A percentile compares a stretch with the other conserved stretches of the same genome.
phyloP scores from a whole-genome alignment of 2,113 vertebrate species.

The Copsychus sechellarum region DNA sequence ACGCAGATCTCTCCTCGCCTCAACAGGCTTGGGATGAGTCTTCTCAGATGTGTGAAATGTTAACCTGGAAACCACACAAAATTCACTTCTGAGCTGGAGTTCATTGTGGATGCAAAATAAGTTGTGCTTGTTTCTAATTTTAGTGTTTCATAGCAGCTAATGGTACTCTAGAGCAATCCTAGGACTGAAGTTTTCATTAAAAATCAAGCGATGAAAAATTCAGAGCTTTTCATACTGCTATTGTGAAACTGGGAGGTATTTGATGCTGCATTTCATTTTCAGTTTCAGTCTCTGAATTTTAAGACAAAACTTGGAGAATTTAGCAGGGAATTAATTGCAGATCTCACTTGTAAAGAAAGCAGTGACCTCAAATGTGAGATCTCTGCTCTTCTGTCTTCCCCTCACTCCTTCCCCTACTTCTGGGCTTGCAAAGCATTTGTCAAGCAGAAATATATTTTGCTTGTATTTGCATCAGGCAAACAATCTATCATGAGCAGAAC shows the following conservation, averaged over 20 bases:
- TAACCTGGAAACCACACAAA: background rate
- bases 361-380: background rate
- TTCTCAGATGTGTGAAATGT: background rate
- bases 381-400: background rate
- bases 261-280: background rate
- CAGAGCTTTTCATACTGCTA: background rate
- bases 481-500: background rate
- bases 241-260: background rate
- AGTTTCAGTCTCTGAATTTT: constrained; percentile 1
- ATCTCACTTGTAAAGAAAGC: background rate
- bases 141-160: background rate
- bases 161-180: background rate
- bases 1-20: background rate
- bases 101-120: background rate
- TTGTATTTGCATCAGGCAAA: background rate
- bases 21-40: background rate
- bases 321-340: background rate
- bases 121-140: background rate
- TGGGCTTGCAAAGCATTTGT: background rate
- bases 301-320: background rate
- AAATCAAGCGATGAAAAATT: background rate
- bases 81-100: background rate
- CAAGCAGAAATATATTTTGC: background rate
- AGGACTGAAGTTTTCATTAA: background rate
- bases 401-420: background rate